Evolutionary conservation across 2,113 vertebrate species (phyloP).

Genomic region (Leiothrix lutea): DNA sequence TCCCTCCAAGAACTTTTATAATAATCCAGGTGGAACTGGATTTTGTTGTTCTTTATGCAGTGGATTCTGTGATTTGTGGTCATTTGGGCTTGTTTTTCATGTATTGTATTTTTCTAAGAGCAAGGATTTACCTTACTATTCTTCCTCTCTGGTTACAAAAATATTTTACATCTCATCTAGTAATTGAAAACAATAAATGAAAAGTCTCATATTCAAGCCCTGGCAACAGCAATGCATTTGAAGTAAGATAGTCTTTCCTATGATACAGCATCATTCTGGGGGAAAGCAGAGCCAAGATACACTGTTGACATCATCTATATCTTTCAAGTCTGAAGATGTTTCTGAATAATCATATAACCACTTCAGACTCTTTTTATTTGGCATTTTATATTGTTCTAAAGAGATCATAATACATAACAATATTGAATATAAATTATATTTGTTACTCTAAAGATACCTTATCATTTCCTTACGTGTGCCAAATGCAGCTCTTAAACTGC

Average conservation of each 20-base stretch:
- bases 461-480: not conserved
- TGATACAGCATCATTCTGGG: not conserved
- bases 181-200: not conserved
- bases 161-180: not conserved
- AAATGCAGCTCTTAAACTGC: not conserved
- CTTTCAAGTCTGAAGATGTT: not conserved
- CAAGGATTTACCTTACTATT: not conserved
- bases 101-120: not conserved
- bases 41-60: not conserved
- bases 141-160: not conserved
- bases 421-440: not conserved
- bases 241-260: not conserved
- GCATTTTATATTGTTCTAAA: not conserved
- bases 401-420: not conserved
- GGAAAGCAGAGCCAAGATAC: not conserved
- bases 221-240: not conserved
- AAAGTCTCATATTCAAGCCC: not conserved
- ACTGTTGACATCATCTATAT: not conserved
- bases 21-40: not conserved
- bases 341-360: not conserved
- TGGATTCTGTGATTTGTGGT: not conserved
- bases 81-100: not conserved
- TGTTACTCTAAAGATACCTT: not conserved
- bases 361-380: not conserved
- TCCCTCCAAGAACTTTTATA: not conserved